Evolutionary conservation across 1,140 invertebrate species (phyloP).

Genomic region (Rhopalosiphum padi): DNA sequence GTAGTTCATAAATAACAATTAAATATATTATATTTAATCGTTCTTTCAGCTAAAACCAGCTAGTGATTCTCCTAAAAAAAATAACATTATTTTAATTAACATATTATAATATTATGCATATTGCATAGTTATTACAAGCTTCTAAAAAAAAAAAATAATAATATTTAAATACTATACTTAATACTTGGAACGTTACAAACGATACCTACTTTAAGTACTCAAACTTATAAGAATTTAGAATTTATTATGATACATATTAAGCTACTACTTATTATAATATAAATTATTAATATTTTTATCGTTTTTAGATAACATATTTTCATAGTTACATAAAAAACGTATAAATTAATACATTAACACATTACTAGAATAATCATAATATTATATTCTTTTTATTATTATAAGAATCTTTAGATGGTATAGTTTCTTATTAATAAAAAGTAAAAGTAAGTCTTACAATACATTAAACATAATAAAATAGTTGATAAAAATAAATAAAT

Average conservation of each 20-base stretch:
- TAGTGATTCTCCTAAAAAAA: not conserved
- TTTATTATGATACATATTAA: not conserved
- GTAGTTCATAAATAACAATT: not conserved
- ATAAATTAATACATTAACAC: too few species aligned
- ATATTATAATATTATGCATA: not conserved
- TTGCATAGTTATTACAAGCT: not conserved
- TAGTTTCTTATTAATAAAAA: not conserved
- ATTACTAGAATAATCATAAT: too few species aligned
- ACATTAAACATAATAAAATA: too few species aligned
- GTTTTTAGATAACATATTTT: not conserved
- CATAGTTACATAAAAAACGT: not conserved
- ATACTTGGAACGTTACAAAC: not conserved
- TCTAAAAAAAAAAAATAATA: not conserved
- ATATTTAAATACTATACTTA: not conserved
- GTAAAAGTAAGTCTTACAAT: not conserved
- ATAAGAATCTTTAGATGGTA: not conserved
- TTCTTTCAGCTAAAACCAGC: not conserved
- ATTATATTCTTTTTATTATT: not conserved
- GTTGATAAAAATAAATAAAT: too few species aligned
- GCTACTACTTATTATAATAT: not conserved
- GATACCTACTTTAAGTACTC: not conserved
- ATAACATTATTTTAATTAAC: not conserved
- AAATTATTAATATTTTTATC: not conserved
- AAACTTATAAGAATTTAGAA: not conserved
- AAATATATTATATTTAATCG: constrained; percentile 1